phyloP scores from a whole-genome alignment of 1,140 invertebrate genomes.

The Scaptodrosophila lebanonensis region DNA sequence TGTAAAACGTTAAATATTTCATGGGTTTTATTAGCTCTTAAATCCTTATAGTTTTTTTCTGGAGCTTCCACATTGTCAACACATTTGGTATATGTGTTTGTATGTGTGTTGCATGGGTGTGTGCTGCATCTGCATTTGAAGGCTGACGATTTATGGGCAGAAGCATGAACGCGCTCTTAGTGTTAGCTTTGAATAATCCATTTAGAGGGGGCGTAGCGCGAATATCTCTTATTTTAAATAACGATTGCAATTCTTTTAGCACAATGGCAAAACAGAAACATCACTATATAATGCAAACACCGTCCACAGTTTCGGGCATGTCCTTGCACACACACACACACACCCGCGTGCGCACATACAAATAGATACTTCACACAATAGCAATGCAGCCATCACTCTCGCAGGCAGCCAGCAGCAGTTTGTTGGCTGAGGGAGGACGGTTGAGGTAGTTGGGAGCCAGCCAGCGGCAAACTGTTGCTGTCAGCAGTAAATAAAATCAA shows the following conservation, averaged over 20 bases:
- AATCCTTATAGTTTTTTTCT: too few species aligned
- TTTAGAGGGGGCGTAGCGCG: conserved; percentile 29
- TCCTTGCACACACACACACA: conserved; percentile 49
- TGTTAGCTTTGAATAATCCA: conserved; percentile 65
- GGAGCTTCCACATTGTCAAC: too few species aligned
- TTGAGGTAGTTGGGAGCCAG: neutral
- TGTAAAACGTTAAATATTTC: too few species aligned
- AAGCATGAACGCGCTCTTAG: conserved; percentile 22
- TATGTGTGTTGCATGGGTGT: neutral
- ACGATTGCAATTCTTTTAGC: conserved; percentile 27
- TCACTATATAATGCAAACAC: conserved; percentile 7
- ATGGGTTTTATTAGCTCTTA: too few species aligned
- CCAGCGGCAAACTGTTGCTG: conserved; percentile 63
- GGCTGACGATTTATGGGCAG: neutral
- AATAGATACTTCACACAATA: conserved; percentile 1
- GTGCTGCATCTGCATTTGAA: conserved; percentile 21
- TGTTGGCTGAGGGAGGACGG: neutral
- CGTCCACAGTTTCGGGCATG: conserved; percentile 52
- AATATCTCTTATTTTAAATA: conserved; percentile 57
- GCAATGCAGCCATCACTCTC: neutral
- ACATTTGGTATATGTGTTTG: neutral
- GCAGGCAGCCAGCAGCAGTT: neutral
- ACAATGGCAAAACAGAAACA: neutral
- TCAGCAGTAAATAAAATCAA: conserved; percentile 64
- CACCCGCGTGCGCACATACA: conserved; percentile 18